Evolutionary conservation across 2,888 invertebrate species (phyloP).

Genomic region (Megalurothrips usitatus): DNA sequence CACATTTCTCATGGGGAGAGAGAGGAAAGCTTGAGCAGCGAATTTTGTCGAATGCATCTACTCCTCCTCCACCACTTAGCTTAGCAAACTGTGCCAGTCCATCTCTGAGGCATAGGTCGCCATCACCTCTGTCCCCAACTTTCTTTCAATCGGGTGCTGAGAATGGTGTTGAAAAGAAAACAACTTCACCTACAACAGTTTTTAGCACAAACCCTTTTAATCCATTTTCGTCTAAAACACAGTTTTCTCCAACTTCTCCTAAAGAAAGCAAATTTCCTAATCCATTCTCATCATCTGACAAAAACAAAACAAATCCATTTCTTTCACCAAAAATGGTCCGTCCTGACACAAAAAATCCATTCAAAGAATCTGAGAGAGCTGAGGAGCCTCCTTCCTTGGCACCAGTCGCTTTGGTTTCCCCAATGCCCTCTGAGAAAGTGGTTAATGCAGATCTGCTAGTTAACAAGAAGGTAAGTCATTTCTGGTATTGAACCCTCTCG

Average conservation of each 20-base stretch:
- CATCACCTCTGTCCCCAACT: slow-evolving; percentile 41
- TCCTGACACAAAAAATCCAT: slow-evolving; percentile 19
- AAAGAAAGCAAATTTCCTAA: not conserved
- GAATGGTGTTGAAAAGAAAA: slow-evolving; percentile 32
- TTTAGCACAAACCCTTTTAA: slow-evolving; percentile 34
- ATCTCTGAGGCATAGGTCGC: slow-evolving; percentile 43
- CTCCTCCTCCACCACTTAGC: slow-evolving; percentile 32
- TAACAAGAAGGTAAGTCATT: slow-evolving; percentile 1
- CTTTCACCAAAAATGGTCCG: slow-evolving; percentile 30
- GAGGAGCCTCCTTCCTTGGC: not conserved
- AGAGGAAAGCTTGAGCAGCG: slow-evolving; percentile 51
- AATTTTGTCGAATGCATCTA: slow-evolving; percentile 39
- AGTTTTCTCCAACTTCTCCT: not conserved
- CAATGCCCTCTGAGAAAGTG: not conserved
- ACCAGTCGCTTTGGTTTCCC: not conserved
- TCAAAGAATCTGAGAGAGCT: slow-evolving; percentile 22
- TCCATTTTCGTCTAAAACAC: not conserved
- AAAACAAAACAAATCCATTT: slow-evolving; percentile 30
- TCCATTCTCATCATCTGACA: slow-evolving; percentile 5
- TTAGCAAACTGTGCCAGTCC: slow-evolving; percentile 42
- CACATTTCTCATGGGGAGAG: slow-evolving; percentile 53
- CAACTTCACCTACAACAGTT: slow-evolving; percentile 32
- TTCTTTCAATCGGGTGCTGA: slow-evolving; percentile 39
- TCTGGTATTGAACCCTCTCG: too few relatives aligned
- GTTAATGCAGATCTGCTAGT: not conserved